Base-by-base conservation (phyloP, 1,140 invertebrate genomes). In the Zophobas atratus region DNA sequence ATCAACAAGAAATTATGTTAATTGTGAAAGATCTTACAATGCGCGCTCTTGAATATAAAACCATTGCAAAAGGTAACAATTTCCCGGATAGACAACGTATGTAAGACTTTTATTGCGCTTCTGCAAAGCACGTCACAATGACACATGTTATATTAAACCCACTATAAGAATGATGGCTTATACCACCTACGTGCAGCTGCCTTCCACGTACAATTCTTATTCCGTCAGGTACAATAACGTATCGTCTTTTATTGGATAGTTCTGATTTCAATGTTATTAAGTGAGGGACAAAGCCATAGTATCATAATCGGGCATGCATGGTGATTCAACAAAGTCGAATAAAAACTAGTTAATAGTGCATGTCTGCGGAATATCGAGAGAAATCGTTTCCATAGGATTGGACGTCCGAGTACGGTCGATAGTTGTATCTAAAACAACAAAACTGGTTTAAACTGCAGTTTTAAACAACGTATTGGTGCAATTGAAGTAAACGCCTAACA, bases 401-500 rank as follows among this genome's bases (percentile, higher is more conserved):
- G 60, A 67, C 39, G 60, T 32, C 35, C 33, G 39, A 32, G 60
- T n/a, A 34, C 34, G 38, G 60, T 32, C 39, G 60, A 43, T 39
- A 35, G 8, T 33, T 60, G 56, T 67, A 67, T 67, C 60, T 67
- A 67, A 48, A 67, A 63, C 55, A 67, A 67, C 39, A 67, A 43
- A 67, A 67, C 43, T 43, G 3, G 32, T 32, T 67, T 41, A 43
- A 43, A 67, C 20, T 48, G 49, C 49, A 51, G n/a, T 20, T 51
- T 20, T 20, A 4, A 20, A 20, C 49, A n/a, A 6, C 6, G 20
- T 43, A 20, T 20, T 20, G 20, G 56, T 60, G 38, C 60, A 67
- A 41, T 67, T 67, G 76, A 77, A 77, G 76, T 77, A 77, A 77
- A 77, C 56, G 70, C 76, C 76, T 67, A 67, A 67, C 39, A 34